Evolutionary conservation across 1,140 invertebrate genomes (phyloP), one percentile per base, ranked within the genome.

Genomic region (Drosophila nigrodunni): DNA sequence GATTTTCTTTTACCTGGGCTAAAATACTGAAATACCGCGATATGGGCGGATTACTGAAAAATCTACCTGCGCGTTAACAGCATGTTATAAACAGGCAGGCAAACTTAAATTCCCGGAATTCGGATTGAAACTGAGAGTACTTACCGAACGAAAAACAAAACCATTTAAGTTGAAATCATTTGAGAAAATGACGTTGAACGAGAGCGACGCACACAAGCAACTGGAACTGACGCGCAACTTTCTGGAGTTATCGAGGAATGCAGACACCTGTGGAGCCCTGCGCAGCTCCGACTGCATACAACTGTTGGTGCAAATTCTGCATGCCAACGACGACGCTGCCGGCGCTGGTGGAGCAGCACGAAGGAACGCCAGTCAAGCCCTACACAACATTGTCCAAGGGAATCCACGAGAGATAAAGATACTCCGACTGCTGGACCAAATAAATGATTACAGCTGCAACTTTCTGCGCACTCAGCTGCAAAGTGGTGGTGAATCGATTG

Each of bases 241-340:
- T 11, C 93, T 98, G 35, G 97, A 97, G 21, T 97, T 99, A 95
- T 98, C 97, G 52, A 95, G 95, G 66, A 98, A 97, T 13, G 95
- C 96, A 3, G 98, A 99, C 88, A 98, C 96, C 80, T 98, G 98
- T 92, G 94, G 96, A 10, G 97, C 97, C 7, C 97, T 99, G 95
- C 93, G 98, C 57, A 97, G 98, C 92, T 97, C 97, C 93, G 97
- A 97, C 39, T 98, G 97, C 93, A 95, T 99, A 47, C 98, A 98
- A 2, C 92, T 99, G 61, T 93, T 99, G 59, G 96, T 99, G 13
- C 97, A 98, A 93, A 94, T 99, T 66, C 96, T 99, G 37, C 97
- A 99, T 93, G 66, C 66, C 2, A 95, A 96, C 73, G 95, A 95
- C 21, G 86, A 89, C 0, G 65, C 71, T 0, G 50, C 70, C 8